Conservation (phyloP, 2,888 invertebrate genomes). For the Archips crataeganus region DNA sequence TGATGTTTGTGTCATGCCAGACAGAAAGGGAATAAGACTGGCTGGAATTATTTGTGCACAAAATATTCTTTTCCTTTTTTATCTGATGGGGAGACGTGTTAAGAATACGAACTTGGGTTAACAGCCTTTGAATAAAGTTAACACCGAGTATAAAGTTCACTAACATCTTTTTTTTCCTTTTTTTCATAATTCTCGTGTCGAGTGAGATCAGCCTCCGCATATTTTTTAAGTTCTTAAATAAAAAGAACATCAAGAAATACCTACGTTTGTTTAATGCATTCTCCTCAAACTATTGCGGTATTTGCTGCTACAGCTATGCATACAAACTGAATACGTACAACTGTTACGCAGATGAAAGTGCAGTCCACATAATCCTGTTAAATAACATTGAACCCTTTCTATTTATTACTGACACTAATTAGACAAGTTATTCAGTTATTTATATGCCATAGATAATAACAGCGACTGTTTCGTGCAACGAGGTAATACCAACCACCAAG, state of each 20-base stretch:
- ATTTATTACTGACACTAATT: conserved; percentile 13
- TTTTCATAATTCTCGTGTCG: background rate
- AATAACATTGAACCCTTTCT: conserved; percentile 39
- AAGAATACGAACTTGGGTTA: background rate
- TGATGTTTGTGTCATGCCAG: conserved; percentile 28
- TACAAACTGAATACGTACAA: conserved; percentile 34
- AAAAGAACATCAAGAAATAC: background rate
- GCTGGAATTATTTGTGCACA: conserved; percentile 18
- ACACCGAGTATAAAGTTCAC: background rate
- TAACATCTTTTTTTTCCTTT: too few relatives aligned
- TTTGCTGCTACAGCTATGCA: conserved; percentile 29
- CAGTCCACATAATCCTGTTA: conserved; percentile 34
- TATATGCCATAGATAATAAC: background rate
- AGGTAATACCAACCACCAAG: conserved; percentile 35
- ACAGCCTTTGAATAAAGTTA: too few relatives aligned
- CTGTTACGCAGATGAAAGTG: conserved; percentile 38
- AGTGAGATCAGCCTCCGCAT: background rate
- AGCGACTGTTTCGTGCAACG: conserved; percentile 32
- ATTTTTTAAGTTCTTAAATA: too few relatives aligned
- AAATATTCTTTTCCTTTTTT: conserved; percentile 2
- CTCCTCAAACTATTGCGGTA: background rate
- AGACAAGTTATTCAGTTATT: conserved; percentile 11
- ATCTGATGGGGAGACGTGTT: background rate
- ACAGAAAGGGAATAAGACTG: conserved; percentile 20
- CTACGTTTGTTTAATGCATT: background rate